A percentile compares a stretch with the other conserved stretches of the same genome.
Conservation (phyloP, 2,113 vertebrate genomes). For the Lophotis ruficrista region DNA sequence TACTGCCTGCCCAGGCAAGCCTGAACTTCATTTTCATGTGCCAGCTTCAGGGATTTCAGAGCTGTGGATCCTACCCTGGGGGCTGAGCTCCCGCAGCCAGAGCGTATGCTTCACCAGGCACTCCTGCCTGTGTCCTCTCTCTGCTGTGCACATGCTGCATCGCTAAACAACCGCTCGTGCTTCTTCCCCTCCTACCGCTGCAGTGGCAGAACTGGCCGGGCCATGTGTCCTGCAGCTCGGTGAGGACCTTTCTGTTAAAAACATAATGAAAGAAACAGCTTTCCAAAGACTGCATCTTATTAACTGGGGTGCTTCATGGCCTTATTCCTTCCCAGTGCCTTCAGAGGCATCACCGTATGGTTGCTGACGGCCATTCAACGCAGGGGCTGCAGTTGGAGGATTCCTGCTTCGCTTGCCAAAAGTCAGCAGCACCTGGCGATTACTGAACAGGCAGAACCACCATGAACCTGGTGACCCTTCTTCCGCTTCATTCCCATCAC, state of each 20-base stretch:
- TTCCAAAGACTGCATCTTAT: background rate
- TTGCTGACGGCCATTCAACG: rapidly evolving
- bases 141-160: background rate
- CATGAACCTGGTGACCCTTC: background rate
- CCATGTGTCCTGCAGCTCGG: background rate
- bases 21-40: background rate
- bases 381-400: background rate
- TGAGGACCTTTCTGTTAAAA: background rate
- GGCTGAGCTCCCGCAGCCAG: background rate
- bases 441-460: no score
- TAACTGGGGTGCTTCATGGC: background rate
- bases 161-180: background rate
- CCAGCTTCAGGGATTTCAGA: background rate
- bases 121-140: rapidly evolving
- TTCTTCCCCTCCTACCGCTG: background rate
- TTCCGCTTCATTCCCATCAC: background rate
- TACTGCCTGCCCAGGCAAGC: background rate
- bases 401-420: rapidly evolving
- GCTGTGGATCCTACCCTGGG: background rate
- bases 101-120: background rate
- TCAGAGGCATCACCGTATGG: background rate
- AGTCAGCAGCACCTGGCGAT: background rate
- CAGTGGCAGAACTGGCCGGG: background rate
- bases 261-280: background rate
- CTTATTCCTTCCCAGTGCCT: background rate